A percentile compares a stretch with the other conserved stretches of the same genome.
These are phyloP conservation scores for Clepsis dumicolana DNA, from an alignment of 2,888 invertebrate genomes.

Conservation along the genomic window DNA sequence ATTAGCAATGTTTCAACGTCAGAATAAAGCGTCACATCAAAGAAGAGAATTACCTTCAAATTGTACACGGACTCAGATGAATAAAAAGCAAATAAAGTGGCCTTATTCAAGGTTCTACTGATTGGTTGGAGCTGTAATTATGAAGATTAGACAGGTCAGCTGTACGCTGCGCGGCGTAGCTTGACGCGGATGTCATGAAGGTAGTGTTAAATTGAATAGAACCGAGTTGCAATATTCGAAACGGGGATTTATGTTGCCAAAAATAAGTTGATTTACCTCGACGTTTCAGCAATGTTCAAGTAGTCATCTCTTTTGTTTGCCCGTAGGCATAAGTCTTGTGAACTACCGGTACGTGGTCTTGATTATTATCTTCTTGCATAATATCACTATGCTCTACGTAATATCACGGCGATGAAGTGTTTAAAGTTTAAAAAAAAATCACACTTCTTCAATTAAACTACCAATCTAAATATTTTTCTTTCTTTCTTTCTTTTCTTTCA, in stretches of 20 bases:
- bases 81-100: constrained; percentile 57
- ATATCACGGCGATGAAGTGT: no score
- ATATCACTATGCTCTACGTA: no score
- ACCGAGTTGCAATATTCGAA: not conserved
- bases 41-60: constrained; percentile 60
- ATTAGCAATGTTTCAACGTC: not conserved
- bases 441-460: no score
- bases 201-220: constrained; percentile 43
- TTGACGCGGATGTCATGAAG: constrained; percentile 46
- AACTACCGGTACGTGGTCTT: not conserved
- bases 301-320: not conserved
- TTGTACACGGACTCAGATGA: constrained; percentile 47
- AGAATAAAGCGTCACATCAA: not conserved
- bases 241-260: not conserved
- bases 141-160: constrained; percentile 47
- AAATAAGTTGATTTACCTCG: not conserved
- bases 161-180: constrained; percentile 50
- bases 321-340: not conserved
- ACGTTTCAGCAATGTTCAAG: not conserved
- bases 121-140: constrained; percentile 40
- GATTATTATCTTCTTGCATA: no score
- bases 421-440: no score
- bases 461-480: no score
- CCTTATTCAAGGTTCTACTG: constrained; percentile 47
- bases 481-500: no score